These are phyloP conservation scores for Turritopsis dohrnii DNA, from an alignment of 30 jellyfish, hydroid and myxozoan species.

Conservation along the genomic window DNA sequence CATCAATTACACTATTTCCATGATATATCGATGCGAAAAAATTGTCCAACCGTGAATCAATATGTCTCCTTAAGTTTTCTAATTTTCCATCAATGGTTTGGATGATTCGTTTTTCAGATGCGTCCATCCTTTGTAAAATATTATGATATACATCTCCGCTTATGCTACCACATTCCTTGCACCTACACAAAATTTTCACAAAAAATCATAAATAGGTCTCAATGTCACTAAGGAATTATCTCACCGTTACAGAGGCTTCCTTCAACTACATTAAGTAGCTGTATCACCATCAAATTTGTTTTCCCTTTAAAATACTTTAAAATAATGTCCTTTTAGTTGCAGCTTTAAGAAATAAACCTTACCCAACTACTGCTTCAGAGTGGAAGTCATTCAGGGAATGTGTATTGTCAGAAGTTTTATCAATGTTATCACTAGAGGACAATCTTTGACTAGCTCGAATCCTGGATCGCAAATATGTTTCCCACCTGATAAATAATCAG, in stretches of 20 bases:
- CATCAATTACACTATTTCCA: not conserved
- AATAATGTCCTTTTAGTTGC: too few species aligned
- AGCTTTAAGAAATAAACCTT: too few species aligned
- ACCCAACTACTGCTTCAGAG: not conserved
- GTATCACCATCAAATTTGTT: too few species aligned
- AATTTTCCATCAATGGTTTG: not conserved
- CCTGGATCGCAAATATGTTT: not conserved
- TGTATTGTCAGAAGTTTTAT: not conserved
- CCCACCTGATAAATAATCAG: conserved; percentile 21
- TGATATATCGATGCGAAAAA: not conserved
- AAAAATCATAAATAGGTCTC: too few species aligned
- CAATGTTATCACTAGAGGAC: not conserved
- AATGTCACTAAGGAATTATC: too few species aligned
- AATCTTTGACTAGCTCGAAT: conserved; percentile 22
- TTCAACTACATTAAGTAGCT: too few species aligned
- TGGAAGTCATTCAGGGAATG: not conserved
- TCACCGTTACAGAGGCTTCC: too few species aligned
- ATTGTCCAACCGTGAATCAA: conserved; percentile 5
- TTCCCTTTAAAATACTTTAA: too few species aligned
- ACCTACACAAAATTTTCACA: conserved; percentile 1
- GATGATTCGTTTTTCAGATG: conserved; percentile 18
- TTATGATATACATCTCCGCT: not conserved
- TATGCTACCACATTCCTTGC: not conserved
- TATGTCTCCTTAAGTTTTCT: not conserved
- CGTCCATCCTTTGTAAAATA: not conserved